Evolutionary conservation across 2,113 vertebrate genomes (phyloP).

Genomic region (Scytalopus superciliaris): DNA sequence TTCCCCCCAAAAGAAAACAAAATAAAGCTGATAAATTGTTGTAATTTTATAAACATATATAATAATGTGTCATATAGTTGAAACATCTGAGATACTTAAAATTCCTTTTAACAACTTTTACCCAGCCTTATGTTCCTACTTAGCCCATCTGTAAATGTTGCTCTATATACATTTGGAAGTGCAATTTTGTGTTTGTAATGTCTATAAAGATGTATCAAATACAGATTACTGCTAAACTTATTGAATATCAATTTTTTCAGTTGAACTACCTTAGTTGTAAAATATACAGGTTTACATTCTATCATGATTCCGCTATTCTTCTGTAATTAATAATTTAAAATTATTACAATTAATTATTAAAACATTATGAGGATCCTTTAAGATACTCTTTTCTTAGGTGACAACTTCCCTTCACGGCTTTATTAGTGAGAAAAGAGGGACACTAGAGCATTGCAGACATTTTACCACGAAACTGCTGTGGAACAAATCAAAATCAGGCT

Average conservation of each 20-base stretch:
- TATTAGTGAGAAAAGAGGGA: not conserved
- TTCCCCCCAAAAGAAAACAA: not conserved
- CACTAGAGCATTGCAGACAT: not conserved
- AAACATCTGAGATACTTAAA: not conserved
- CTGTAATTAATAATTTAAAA: not conserved
- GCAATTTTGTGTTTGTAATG: not conserved
- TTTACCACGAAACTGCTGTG: not conserved
- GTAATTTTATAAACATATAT: not conserved
- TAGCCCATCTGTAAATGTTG: not conserved
- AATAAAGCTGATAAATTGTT: not conserved
- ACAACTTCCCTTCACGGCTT: not conserved
- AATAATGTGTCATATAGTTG: not conserved
- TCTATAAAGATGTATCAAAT: not conserved
- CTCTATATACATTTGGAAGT: not conserved
- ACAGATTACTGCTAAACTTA: not conserved
- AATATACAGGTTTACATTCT: not conserved
- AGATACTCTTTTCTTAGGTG: not conserved
- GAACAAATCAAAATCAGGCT: not conserved
- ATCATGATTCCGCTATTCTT: not conserved
- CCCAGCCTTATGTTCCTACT: not conserved
- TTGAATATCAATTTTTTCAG: not conserved
- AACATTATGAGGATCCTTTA: not conserved
- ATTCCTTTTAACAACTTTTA: not conserved
- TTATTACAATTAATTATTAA: not conserved
- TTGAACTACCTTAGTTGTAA: not conserved